Evolutionary conservation across 2,888 invertebrate genomes (phyloP).

Genomic region (Ichneumon xanthorius): DNA sequence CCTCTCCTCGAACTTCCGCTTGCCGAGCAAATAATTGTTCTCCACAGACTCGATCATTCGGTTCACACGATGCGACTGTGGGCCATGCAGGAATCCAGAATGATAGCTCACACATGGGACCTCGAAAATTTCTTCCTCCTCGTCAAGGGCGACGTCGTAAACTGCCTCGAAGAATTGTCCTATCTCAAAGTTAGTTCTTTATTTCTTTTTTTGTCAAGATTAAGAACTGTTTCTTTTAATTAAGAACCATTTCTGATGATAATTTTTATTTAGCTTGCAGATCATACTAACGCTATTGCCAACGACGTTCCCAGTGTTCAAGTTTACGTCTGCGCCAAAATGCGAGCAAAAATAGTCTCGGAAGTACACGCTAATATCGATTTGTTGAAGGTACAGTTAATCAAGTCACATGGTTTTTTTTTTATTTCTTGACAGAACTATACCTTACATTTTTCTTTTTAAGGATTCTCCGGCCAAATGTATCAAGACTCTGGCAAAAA

Average conservation of each 20-base stretch:
- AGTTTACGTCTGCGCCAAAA: slow-evolving; percentile 92
- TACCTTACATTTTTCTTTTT: slow-evolving; percentile 59
- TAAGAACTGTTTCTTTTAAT: too few species aligned
- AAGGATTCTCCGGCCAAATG: slow-evolving; percentile 91
- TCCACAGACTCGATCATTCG: slow-evolving; percentile 92
- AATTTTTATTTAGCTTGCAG: slow-evolving; percentile 86
- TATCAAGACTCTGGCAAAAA: slow-evolving; percentile 89
- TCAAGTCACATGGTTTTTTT: background rate
- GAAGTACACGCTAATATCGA: slow-evolving; percentile 92
- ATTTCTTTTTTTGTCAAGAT: slow-evolving; percentile 72
- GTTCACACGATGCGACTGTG: slow-evolving; percentile 92
- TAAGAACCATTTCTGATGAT: too few species aligned
- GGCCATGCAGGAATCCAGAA: slow-evolving; percentile 90
- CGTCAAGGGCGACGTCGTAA: slow-evolving; percentile 82
- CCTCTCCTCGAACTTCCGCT: slow-evolving; percentile 92
- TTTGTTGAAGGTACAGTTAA: slow-evolving; percentile 89
- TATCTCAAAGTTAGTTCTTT: slow-evolving; percentile 79
- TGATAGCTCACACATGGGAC: slow-evolving; percentile 91
- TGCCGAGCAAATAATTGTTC: slow-evolving; percentile 93
- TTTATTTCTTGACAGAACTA: background rate
- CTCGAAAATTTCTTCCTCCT: slow-evolving; percentile 90
- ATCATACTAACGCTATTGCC: slow-evolving; percentile 87
- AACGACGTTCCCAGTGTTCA: slow-evolving; percentile 89
- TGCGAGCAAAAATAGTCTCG: slow-evolving; percentile 92
- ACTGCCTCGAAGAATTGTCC: slow-evolving; percentile 81